Base-by-base conservation (phyloP, 2,888 invertebrate species). In the Oscheius sp. region DNA sequence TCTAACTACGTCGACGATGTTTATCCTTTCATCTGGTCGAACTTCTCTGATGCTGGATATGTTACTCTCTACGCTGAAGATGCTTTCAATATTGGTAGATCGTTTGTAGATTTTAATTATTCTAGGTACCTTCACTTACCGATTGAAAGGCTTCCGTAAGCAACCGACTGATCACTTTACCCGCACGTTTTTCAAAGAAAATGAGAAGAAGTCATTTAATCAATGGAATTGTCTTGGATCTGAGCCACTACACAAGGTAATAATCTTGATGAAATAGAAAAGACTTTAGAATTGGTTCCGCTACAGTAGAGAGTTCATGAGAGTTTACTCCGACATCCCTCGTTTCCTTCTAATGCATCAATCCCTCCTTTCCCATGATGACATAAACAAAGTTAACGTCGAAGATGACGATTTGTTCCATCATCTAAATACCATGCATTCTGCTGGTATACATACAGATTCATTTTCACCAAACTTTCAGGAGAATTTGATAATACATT, bases 121-220 rank as follows among this genome's bases (percentile, higher is more conserved):
- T 54, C 14, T 38, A 78, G 80, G 83, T 0, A 94, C 93, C 0
- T 96, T 95, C 86, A 93, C 93, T 1, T 94, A 93, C 87, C 90
- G 95, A 8, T 90, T 95, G 85, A 92, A 92, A 77, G 95, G 95
- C 0, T 95, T 95, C 86, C 87, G 90, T 36, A 87, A 89, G 2
- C 91, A 91, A 78, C 95, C 95, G 0, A 93, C 94, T 0, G 93
- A 95, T 87, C 94, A 95, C 87, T 95, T 94, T 85, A 91, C 94
- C 88, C 88, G 94, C 32, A 90, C 93, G 0, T 94, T 91, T 86
- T 93, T 91, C 82, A 83, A 92, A 14, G 91, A 92, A 24, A 90
- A 91, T 12, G 87, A 89, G 3, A 89, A 90, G 68, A 89, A 89
- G 33, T 90, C 90, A 80, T 59, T 26, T 44, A 44, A 41, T 2